phyloP scores from a whole-genome alignment of 92 coral and sea anemone species.

The Nematostella vectensis region DNA sequence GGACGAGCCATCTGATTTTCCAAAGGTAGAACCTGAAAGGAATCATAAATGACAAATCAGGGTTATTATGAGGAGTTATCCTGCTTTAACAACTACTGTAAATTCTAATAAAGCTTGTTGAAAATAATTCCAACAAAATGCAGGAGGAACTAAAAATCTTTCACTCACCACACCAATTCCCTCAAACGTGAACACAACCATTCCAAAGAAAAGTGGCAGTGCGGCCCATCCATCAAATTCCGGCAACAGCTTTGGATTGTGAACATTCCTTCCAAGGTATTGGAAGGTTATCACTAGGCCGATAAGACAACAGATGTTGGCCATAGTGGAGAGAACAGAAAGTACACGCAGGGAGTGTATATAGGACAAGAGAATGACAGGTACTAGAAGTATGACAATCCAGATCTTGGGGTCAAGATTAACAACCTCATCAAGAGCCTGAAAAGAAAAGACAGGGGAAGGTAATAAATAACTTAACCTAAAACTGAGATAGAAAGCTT shows the following conservation, averaged over 20 bases:
- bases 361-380: conserved; percentile 61
- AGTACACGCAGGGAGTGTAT: conserved; percentile 69
- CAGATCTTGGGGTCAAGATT: conserved; percentile 54
- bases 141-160: too few species aligned
- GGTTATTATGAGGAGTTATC: too few species aligned
- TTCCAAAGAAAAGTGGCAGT: conserved; percentile 70
- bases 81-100: too few species aligned
- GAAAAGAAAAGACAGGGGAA: not conserved
- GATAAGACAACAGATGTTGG: conserved; percentile 55
- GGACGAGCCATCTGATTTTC: conserved; percentile 88
- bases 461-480: not conserved
- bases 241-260: conserved; percentile 42
- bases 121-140: too few species aligned
- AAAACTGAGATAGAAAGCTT: not conserved
- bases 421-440: conserved; percentile 12
- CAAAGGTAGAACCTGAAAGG: conserved; percentile 70
- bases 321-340: conserved; percentile 57
- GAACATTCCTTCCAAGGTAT: conserved; percentile 56
- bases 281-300: conserved; percentile 56
- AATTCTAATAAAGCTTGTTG: too few species aligned
- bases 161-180: conserved; percentile 74
- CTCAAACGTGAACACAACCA: conserved; percentile 81
- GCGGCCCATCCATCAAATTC: conserved; percentile 67
- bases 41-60: too few species aligned
- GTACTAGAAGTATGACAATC: conserved; percentile 62